Evolutionary conservation across 2,797 vertebrate genomes (phyloP), one percentile per base, ranked within the genome.

Genomic region (Rhinichthys osculus): DNA sequence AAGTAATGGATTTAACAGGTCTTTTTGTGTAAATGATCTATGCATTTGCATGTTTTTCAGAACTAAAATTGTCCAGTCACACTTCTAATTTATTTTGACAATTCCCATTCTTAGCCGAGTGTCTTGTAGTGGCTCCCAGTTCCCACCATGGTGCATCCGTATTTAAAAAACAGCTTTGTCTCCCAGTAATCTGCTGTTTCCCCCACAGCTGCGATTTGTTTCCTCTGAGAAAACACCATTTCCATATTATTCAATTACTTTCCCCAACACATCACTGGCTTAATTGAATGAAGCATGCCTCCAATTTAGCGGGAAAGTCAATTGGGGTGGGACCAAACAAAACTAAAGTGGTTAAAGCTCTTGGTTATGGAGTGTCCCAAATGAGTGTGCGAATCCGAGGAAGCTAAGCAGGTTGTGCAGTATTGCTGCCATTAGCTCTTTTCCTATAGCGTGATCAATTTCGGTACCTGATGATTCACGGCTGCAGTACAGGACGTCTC

Each of bases 241-340:
- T 87, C 78, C 81, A 86, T 66, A 86, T 87, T 84, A 85, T 84
- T 87, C 70, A 86, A 85, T 87, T 86, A 86, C 70, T 78, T 86
- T 86, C 44, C 44, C 67, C 78, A 73, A 87, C 86, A 62, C 83
- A 59, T 86, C 84, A 35, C 71, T 17, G 74, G 70, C 73, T 86
- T 90, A 86, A 89, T 85, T 86, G 86, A 69, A 73, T 85, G 79
- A 87, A 85, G 79, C 78, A 84, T 81, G 77, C 87, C 81, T 89
- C 81, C 66, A 38, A 50, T 78, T 83, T 83, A 67, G 59, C 38
- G 4, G 70, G 35, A 67, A 70, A 85, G 83, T 85, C 83, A 85
- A 79, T 72, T 85, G 78, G 70, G 64, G 21, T 81, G 81, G 82
- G 66, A 80, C 82, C 59, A 42, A 84, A 52, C 69, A 19, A 74